Evolutionary conservation across 1,140 invertebrate species (phyloP).

Genomic region (Brachionus plicatilis): DNA sequence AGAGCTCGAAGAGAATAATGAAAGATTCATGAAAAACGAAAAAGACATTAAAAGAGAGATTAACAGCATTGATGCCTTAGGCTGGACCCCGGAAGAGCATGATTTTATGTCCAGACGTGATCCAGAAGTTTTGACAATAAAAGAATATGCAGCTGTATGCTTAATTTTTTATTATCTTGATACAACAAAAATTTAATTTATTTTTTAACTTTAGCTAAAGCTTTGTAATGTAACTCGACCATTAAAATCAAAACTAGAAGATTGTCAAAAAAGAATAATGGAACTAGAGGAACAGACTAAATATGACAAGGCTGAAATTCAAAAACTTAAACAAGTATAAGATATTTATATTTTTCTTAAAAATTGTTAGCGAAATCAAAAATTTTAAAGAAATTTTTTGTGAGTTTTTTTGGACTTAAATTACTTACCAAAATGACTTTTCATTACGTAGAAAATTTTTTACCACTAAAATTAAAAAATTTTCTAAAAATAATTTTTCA

Average conservation of each 20-base stretch:
- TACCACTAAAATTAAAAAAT: too few species aligned
- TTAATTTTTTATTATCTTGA: background rate
- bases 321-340: background rate
- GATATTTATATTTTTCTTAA: too few species aligned
- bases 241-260: constrained; percentile 29
- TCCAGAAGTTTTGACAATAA: constrained; percentile 51
- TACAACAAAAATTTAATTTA: background rate
- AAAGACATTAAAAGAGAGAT: constrained; percentile 47
- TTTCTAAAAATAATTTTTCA: too few species aligned
- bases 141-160: constrained; percentile 54
- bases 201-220: constrained; percentile 10
- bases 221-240: constrained; percentile 8
- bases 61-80: constrained; percentile 47
- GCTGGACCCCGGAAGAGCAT: constrained; percentile 52
- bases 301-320: constrained; percentile 8
- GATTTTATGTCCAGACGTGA: constrained; percentile 47
- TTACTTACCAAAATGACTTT: too few species aligned
- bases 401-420: too few species aligned
- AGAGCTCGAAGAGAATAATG: constrained; percentile 54
- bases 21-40: constrained; percentile 51
- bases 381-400: too few species aligned
- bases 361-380: too few species aligned
- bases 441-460: too few species aligned
- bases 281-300: constrained; percentile 17
- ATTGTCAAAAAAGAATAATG: background rate